Evolutionary conservation across 2,888 invertebrate species (phyloP).

Genomic region (Leptopterna dolabrata): DNA sequence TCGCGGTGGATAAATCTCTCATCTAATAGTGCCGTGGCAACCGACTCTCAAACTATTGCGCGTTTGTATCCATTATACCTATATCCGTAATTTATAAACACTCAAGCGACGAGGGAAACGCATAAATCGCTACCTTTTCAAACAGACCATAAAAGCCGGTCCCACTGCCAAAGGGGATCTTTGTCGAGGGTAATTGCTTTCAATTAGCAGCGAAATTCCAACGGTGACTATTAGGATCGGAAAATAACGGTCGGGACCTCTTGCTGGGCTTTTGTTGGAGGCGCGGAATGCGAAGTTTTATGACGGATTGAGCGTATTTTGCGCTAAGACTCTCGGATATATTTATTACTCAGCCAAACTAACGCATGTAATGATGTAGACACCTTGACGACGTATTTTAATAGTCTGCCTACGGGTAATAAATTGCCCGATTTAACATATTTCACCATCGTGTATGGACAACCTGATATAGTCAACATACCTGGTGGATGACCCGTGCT

Average conservation of each 20-base stretch:
- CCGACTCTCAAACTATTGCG: background rate
- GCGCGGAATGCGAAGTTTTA: background rate
- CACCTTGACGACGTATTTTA: background rate
- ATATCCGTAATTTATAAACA: background rate
- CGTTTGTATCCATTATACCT: background rate
- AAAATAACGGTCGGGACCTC: background rate
- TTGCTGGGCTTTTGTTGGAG: background rate
- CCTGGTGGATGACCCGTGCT: background rate
- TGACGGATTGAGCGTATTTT: background rate
- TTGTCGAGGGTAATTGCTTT: slow-evolving; percentile 21
- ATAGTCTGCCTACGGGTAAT: background rate
- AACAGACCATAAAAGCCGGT: background rate
- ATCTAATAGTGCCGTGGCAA: background rate
- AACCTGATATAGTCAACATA: background rate
- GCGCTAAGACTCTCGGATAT: background rate
- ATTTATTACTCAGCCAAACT: background rate
- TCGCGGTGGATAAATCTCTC: background rate
- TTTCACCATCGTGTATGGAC: background rate
- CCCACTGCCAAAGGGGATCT: background rate
- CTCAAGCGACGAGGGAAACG: background rate
- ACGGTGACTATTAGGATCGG: background rate
- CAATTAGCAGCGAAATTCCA: background rate
- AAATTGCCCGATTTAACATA: too few relatives aligned
- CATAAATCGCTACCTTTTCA: background rate
- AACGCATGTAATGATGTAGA: background rate